Base-by-base conservation (phyloP, 2,113 vertebrate genomes). In the Chrysemys picta region DNA sequence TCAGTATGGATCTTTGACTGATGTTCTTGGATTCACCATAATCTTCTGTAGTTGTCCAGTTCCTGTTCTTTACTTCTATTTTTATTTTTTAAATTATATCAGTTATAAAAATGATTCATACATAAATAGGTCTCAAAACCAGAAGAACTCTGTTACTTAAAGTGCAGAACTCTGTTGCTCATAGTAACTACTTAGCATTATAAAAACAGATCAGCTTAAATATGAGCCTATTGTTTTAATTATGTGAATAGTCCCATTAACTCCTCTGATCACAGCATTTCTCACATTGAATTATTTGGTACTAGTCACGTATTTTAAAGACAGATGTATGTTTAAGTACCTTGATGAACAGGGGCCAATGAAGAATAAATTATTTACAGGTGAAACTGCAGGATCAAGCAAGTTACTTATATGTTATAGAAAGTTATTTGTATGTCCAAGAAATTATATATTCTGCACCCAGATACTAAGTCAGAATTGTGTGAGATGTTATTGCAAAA, bases 211-310 rank as follows among this genome's bases (percentile, higher is more conserved):
- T 65, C 59, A 65, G 31, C 31, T 50, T 50, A 69, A n/a, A 19
- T n/a, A 21, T 69, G 35, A n/a, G 35, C 35, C 35, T 21, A 19
- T 38, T 75, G 56, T 79, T 94, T 92, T 92, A 1, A 1, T 10
- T 69, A n/a, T 52, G 47, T 2, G 11, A 10, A 5, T 45, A 56
- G 14, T 79, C 38, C 21, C 3, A 10, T 14, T 53, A 13, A 57
- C 88, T 49, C 81, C 29, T 29, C 2, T 31, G 0, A 19, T 57
- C 5, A 3, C 19, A 6, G 11, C 16, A 22, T 24, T 62, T 92
- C 90, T 80, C 57, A 42, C 49, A 56, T 35, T 21, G 1, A 4
- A 0, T 2, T 47, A 0, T 80, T 87, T 54, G 3, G 24, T 31
- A 47, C 50, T 27, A 82, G 45, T 69, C 35, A 69, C 2, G 4